Percentiles rank a stretch among this genome's conserved stretches.
These are phyloP conservation scores for Neogobius melanostomus DNA, from an alignment of 2,113 vertebrate genomes.

Conservation along the genomic window DNA sequence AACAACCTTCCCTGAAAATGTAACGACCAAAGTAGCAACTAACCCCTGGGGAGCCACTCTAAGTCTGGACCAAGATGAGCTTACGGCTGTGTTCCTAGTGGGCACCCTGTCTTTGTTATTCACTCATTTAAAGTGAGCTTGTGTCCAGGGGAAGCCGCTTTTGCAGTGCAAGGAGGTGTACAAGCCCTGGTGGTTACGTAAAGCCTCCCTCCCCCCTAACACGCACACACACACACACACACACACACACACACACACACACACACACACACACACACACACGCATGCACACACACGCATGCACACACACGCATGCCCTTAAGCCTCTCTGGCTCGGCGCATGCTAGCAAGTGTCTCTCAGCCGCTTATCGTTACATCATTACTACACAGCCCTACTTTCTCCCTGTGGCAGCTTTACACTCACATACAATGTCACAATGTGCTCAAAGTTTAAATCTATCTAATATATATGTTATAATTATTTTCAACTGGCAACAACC, in stretches of 20 bases:
- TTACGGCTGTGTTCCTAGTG: neutral
- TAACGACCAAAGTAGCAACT: no score
- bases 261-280: slow-evolving; percentile 23
- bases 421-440: neutral
- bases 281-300: no score
- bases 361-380: slow-evolving; percentile 64
- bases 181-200: slow-evolving; percentile 71
- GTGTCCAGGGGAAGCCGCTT: slow-evolving; percentile 66
- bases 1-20: no score
- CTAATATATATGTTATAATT: no score
- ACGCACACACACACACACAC: slow-evolving; percentile 43
- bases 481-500: no score
- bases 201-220: slow-evolving; percentile 38
- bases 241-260: slow-evolving; percentile 48
- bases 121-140: slow-evolving; percentile 61
- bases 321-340: slow-evolving; percentile 67
- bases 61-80: neutral
- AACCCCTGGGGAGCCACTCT: no score
- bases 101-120: slow-evolving; percentile 61
- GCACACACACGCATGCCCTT: slow-evolving; percentile 61
- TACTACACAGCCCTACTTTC: slow-evolving; percentile 52
- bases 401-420: slow-evolving; percentile 3
- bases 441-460: neutral
- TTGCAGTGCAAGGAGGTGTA: slow-evolving; percentile 65
- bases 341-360: slow-evolving; percentile 59